Percentiles rank a stretch among this genome's conserved stretches.
phyloP scores from a whole-genome alignment of 1,140 invertebrate species.

The Reticulitermes speratus region DNA sequence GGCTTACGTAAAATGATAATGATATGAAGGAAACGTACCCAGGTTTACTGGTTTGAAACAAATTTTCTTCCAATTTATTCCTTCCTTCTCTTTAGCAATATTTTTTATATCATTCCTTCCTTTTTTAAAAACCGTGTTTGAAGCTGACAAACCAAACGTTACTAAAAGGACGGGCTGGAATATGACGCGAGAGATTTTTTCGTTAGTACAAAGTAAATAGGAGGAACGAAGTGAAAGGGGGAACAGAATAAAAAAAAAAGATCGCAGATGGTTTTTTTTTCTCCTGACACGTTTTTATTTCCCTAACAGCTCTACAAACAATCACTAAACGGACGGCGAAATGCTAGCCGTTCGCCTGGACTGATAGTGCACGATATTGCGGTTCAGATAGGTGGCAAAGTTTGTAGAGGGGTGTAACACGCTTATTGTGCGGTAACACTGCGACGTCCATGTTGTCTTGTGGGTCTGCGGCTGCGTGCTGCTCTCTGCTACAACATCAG shows the following conservation, averaged over 20 bases:
- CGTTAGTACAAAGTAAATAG: background rate
- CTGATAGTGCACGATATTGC: background rate
- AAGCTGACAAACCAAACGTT: background rate
- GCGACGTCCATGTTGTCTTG: background rate
- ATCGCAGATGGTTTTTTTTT: background rate
- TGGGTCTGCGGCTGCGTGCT: too few relatives aligned
- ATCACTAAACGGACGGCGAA: background rate
- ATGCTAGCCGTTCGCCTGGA: background rate
- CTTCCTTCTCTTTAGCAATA: background rate
- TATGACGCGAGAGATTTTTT: background rate
- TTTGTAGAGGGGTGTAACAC: background rate
- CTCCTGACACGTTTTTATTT: background rate
- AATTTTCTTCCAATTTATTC: background rate
- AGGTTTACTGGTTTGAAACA: background rate
- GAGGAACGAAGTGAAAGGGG: background rate
- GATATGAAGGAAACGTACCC: background rate
- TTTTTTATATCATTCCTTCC: background rate
- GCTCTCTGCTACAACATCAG: too few relatives aligned
- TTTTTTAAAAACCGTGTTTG: background rate
- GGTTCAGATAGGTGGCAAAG: background rate
- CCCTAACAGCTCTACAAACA: constrained; percentile 6
- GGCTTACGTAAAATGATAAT: background rate
- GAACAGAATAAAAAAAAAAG: background rate
- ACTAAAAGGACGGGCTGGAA: background rate
- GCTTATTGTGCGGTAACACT: background rate